Conservation (phyloP, 2,797 vertebrate species). For the Prunella strophiata region DNA sequence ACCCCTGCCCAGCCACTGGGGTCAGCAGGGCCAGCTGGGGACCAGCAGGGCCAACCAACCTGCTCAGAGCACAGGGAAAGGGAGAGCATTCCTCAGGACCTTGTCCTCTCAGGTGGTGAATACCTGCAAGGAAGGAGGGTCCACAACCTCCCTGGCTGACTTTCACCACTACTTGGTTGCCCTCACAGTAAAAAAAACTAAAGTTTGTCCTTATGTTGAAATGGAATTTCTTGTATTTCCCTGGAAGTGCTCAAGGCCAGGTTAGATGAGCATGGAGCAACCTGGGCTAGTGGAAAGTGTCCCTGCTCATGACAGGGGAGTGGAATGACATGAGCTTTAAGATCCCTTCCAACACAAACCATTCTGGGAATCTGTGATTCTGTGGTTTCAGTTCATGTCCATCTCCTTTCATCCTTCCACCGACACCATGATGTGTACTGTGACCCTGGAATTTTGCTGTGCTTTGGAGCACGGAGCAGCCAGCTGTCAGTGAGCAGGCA, state of each 20-base stretch:
- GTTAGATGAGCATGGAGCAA: not conserved
- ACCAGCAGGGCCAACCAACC: accelerated
- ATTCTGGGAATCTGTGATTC: not conserved
- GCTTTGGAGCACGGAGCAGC: not conserved
- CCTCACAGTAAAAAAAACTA: not conserved
- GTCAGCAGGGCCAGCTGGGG: not conserved
- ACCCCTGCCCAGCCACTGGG: accelerated
- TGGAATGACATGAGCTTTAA: not conserved
- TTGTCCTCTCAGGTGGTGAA: not conserved
- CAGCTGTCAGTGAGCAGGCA: not conserved
- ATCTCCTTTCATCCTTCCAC: not conserved
- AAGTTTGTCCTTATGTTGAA: not conserved
- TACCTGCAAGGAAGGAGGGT: not conserved
- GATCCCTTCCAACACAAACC: not conserved
- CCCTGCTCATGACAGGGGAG: not conserved
- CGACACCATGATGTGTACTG: not conserved
- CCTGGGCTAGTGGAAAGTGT: not conserved
- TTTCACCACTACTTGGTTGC: not conserved
- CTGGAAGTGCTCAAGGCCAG: not conserved
- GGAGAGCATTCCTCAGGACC: not conserved
- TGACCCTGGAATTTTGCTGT: not conserved
- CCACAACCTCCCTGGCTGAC: not conserved
- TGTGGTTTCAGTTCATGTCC: not conserved
- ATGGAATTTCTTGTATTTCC: not conserved
- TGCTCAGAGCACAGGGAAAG: not conserved